phyloP scores from a whole-genome alignment of 2,113 vertebrate species.

The Oryzias celebensis region DNA sequence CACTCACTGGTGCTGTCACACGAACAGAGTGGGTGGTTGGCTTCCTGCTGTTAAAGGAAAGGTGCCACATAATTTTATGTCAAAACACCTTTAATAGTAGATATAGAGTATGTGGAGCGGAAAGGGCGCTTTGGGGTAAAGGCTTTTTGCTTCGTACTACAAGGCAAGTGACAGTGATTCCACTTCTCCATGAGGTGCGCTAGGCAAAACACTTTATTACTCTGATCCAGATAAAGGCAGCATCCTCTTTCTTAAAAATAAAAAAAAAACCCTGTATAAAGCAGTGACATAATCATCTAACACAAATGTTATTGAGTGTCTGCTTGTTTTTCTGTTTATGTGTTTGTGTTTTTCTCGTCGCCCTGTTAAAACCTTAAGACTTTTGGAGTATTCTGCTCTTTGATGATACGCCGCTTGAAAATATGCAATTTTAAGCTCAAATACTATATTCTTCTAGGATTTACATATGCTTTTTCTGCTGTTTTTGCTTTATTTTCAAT shows the following conservation, averaged over 20 bases:
- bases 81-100: conserved; percentile 54
- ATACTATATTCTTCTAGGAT: background rate
- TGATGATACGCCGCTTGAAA: too few species aligned
- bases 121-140: conserved; percentile 3
- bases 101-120: conserved; percentile 41
- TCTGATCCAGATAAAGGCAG: conserved; percentile 2
- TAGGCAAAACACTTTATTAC: conserved; percentile 13
- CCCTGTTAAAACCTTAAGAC: background rate
- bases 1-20: conserved; percentile 14
- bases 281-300: too few species aligned
- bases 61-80: conserved; percentile 47
- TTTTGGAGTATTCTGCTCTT: background rate
- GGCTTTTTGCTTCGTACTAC: conserved; percentile 40
- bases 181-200: background rate
- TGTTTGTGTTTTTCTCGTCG: background rate
- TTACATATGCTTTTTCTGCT: background rate
- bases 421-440: too few species aligned
- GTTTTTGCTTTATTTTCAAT: background rate
- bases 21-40: conserved; percentile 36
- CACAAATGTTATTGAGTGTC: too few species aligned
- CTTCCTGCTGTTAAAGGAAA: conserved; percentile 43
- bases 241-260: background rate
- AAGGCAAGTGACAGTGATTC: conserved; percentile 32
- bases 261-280: too few species aligned
- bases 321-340: too few species aligned